Evolutionary conservation across 1,140 invertebrate genomes (phyloP), one percentile per base, ranked within the genome.

Genomic region (Drosophila kohkoa): DNA sequence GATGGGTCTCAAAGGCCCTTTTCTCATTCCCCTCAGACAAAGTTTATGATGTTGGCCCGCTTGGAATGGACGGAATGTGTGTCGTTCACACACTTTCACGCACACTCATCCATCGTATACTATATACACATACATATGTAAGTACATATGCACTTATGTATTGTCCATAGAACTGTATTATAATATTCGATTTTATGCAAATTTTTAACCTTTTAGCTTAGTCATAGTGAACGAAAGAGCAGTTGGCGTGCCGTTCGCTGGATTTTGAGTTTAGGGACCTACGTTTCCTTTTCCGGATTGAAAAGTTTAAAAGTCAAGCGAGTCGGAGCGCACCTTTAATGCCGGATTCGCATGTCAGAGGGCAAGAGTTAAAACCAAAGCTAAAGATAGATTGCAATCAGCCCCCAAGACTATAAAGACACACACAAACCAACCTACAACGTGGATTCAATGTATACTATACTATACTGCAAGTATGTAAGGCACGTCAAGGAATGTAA

Each of bases 231-330:
- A 8, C 5, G 7, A 10, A 66, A 54, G 65, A 69, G 59, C 67
- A 48, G 77, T 83, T 87, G 41, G 83, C 85, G 81, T 88, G 83
- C 70, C 64, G 70, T 80, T 78, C 60, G 20, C 3, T 69, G 52
- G 80, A 71, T 52, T 83, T 85, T 72, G 66, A 43, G 41, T 46
- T 8, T 62, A 70, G 66, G 58, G 66, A 75, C 3, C 43, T 43
- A 67, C 63, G 64, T 75, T 80, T 87, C 76, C 72, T 77, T 73
- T 82, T 71, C 66, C 77, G 65, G 72, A 67, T 68, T 85, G 88
- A 80, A 83, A 88, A 88, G 83, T 88, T 88, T 74, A 88, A 88
- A 88, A 89, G 83, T 88, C 83, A 88, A 88, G 74, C 68, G 8
- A 46, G 20, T 46, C 15, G 11, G 41, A 30, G 32, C 57, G 6